Evolutionary conservation across 2,797 vertebrate genomes (phyloP).

Genomic region (Lophura swinhoii): DNA sequence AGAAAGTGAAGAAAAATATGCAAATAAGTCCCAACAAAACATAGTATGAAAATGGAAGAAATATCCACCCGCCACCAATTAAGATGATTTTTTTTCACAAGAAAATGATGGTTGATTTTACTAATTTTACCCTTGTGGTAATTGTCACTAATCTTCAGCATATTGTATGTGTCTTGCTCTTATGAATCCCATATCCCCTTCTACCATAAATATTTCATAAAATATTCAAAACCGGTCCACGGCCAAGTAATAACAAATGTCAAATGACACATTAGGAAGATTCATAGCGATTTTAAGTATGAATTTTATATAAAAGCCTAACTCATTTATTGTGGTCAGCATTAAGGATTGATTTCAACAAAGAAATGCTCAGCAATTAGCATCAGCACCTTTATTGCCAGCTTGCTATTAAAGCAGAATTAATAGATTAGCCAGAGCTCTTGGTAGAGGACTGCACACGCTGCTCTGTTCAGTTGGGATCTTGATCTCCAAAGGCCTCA

Average conservation of each 20-base stretch:
- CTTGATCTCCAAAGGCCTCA: background rate
- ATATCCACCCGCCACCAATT: conserved; percentile 64
- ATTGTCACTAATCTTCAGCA: conserved; percentile 76
- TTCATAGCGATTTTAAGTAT: conserved; percentile 66
- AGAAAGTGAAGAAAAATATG: conserved; percentile 41
- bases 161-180: conserved; percentile 70
- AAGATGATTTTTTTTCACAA: conserved; percentile 61
- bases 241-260: conserved; percentile 77
- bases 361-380: conserved; percentile 50
- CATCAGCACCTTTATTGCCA: conserved; percentile 44
- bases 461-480: background rate
- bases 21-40: conserved; percentile 44
- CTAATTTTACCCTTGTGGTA: conserved; percentile 72
- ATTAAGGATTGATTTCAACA: conserved; percentile 54
- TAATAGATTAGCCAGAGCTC: background rate
- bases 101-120: conserved; percentile 69
- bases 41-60: conserved; percentile 42
- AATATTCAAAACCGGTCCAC: conserved; percentile 73
- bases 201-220: conserved; percentile 79
- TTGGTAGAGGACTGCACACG: background rate
- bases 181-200: conserved; percentile 62
- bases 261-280: conserved; percentile 78
- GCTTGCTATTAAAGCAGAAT: conserved; percentile 29
- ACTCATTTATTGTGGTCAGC: conserved; percentile 69
- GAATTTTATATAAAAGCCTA: conserved; percentile 61